Evolutionary conservation across 2,888 invertebrate species (phyloP).

Genomic region (Timandra comae): DNA sequence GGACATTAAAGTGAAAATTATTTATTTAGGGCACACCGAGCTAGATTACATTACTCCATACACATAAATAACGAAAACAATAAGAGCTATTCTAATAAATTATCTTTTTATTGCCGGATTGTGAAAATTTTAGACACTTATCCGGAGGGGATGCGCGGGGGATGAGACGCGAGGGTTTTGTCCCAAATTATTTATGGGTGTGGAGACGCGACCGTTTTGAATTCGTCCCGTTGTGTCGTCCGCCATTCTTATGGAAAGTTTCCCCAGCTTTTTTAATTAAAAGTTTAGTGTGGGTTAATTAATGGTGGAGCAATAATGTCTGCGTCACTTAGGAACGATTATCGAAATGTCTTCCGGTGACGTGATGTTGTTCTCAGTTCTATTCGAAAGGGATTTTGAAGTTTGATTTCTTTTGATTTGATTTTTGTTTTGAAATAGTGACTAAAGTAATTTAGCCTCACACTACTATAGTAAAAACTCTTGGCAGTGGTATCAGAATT

Average conservation of each 20-base stretch:
- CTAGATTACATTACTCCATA: constrained; percentile 77
- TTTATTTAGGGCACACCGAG: constrained; percentile 73
- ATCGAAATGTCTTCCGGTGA: constrained; percentile 29
- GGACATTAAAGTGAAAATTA: constrained; percentile 75
- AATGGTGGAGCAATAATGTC: constrained; percentile 52
- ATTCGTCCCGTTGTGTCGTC: constrained; percentile 63
- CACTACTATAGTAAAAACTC: too few relatives aligned
- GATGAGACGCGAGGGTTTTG: constrained; percentile 57
- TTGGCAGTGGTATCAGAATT: too few relatives aligned
- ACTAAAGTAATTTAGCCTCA: too few relatives aligned
- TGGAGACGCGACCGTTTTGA: constrained; percentile 69
- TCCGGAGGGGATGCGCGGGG: constrained; percentile 49
- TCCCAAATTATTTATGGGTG: constrained; percentile 75
- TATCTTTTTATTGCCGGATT: constrained; percentile 78
- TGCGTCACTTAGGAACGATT: constrained; percentile 28
- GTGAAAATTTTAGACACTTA: constrained; percentile 78
- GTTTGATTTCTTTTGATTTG: constrained; percentile 6
- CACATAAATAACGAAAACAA: constrained; percentile 77
- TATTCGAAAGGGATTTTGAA: too few relatives aligned
- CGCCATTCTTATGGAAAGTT: constrained; percentile 65
- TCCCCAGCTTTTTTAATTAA: constrained; percentile 69
- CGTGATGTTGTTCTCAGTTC: constrained; percentile 21
- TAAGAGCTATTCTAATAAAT: constrained; percentile 77
- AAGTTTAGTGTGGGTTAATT: constrained; percentile 71
- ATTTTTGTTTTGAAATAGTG: too few relatives aligned